phyloP scores from a whole-genome alignment of 2,797 vertebrate species.

The Parambassis ranga region DNA sequence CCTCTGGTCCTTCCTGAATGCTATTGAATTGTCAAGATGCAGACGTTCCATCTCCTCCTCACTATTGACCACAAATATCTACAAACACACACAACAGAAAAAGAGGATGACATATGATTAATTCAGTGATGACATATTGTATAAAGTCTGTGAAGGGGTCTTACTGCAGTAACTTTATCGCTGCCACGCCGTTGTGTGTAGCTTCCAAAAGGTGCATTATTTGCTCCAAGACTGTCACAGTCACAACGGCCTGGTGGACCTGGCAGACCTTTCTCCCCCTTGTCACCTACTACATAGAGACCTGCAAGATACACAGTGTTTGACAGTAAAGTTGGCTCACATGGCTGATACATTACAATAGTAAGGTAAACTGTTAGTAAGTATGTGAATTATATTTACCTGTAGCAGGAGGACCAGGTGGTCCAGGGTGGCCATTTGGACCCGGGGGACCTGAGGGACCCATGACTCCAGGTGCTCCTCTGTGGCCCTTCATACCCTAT shows the following conservation, averaged over 20 bases:
- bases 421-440: constrained; percentile 85
- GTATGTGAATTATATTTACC: constrained; percentile 74
- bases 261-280: constrained; percentile 89
- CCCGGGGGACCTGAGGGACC: constrained; percentile 89
- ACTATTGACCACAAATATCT: constrained; percentile 96
- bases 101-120: not conserved
- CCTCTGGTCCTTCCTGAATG: constrained; percentile 92
- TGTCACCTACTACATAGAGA: constrained; percentile 87
- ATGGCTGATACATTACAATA: not conserved
- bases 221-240: constrained; percentile 78
- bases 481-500: constrained; percentile 89
- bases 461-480: constrained; percentile 79
- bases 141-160: constrained; percentile 17
- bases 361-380: not conserved
- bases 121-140: not conserved
- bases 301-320: constrained; percentile 70
- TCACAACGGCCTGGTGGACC: constrained; percentile 89
- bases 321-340: not conserved
- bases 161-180: constrained; percentile 88
- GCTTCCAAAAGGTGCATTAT: constrained; percentile 82
- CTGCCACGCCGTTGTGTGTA: constrained; percentile 76
- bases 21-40: constrained; percentile 87
- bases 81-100: not conserved
- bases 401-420: constrained; percentile 85
- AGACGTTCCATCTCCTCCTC: constrained; percentile 88